Base-by-base conservation (phyloP, 2,888 invertebrate species). In the Galerucella pusilla region DNA sequence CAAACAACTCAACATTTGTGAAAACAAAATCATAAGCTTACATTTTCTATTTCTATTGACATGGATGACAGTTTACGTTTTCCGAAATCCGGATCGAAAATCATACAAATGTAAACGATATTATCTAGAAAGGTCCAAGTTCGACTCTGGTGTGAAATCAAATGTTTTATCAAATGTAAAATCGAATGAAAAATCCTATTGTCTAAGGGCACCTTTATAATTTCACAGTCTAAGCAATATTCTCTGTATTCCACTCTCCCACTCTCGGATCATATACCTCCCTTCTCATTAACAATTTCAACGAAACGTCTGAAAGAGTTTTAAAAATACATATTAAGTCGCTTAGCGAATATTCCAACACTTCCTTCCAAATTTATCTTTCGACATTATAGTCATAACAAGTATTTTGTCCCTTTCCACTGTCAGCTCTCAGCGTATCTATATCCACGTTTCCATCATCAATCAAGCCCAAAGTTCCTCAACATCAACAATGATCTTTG, bases 341-440 rank as follows among this genome's bases (percentile, higher is more conserved):
- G 73, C 68, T 72, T 73, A 72, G 76, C 49, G 68, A 77, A 78
- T 75, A 70, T 60, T 66, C 60, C 68, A 77, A 69, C 77, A 74
- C 79, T 80, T 81, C 78, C 80, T 80, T 69, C 72, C 76, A 70
- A 49, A 81, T 84, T 81, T 81, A 84, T 85, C 84, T 81, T 81
- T 84, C 83, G 81, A 70, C 84, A 83, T 57, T 83, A 80, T 79
- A 85, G 85, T 85, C 85, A 85, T 84, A 85, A 85, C 84, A 85
- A 84, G 83, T 78, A 81, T 83, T 82, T 82, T 81, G 83, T 77
- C 82, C 84, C 82, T 52, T 35, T 66, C 59, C 35, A 80, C 78
- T 25, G 57, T 10, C 63, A 49, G 46, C 54, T 20, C 12, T 60
- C 49, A 82, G 78, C 81, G 80, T 79, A 80, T 80, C 81, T 82